phyloP scores from a whole-genome alignment of 2,113 vertebrate species.

The Tenrec ecaudatus region DNA sequence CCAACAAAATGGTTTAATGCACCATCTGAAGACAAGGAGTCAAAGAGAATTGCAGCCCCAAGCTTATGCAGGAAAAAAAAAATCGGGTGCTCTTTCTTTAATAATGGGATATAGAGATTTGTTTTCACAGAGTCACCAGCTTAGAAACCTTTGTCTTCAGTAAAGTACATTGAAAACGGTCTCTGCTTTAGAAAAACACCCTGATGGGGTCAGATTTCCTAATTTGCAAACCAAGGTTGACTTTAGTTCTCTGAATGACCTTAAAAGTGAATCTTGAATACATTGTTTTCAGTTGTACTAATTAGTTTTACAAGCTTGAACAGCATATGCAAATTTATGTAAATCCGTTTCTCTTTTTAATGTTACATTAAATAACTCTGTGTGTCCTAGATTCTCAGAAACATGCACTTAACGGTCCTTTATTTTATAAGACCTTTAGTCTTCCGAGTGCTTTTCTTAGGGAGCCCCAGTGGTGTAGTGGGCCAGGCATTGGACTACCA shows the following conservation, averaged over 20 bases:
- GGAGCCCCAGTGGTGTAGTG: no score
- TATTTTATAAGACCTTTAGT: conserved; percentile 4
- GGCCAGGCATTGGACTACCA: no score
- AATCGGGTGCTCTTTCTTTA: background rate
- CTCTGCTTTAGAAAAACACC: conserved; percentile 9
- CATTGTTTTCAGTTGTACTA: conserved; percentile 59
- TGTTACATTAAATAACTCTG: conserved; percentile 66
- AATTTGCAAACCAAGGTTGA: conserved; percentile 55
- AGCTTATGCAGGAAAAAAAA: background rate
- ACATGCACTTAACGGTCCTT: conserved; percentile 24
- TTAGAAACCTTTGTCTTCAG: conserved; percentile 9
- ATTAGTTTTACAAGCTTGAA: conserved; percentile 73
- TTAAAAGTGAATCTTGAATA: conserved; percentile 61
- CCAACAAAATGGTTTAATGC: background rate
- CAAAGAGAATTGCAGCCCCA: background rate
- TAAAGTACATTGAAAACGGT: conserved; percentile 52
- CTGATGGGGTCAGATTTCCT: conserved; percentile 33
- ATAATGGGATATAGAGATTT: background rate
- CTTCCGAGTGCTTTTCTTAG: background rate
- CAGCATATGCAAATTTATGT: conserved; percentile 71
- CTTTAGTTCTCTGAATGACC: conserved; percentile 50
- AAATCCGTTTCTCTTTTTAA: conserved; percentile 14
- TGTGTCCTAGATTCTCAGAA: conserved; percentile 35
- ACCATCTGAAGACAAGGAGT: background rate
- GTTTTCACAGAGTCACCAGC: conserved; percentile 30